Base-by-base conservation (phyloP, 2,888 invertebrate genomes). In the Ophioninae sp. region DNA sequence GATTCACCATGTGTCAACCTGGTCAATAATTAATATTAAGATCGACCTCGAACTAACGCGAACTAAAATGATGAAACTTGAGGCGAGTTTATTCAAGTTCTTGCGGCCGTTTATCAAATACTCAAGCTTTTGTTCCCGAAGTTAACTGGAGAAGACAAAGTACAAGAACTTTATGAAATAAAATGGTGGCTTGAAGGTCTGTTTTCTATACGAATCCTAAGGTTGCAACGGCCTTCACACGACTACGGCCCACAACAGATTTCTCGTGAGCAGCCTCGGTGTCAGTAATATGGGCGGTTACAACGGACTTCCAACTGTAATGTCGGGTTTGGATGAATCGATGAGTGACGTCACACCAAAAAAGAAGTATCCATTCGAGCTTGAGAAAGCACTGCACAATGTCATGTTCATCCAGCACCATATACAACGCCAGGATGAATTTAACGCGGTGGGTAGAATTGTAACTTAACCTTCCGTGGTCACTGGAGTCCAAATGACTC, bases 331-430 rank as follows among this genome's bases (percentile, higher is more conserved):
- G 30, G 97, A 97, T 87, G 97, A 97, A 91, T 97, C 97, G 30
- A 93, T 96, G 87, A 96, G 96, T 87, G 97, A 97, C 89, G 96
- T 97, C 21, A 96, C 95, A 20, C 95, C 95, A 6, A 94, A 96
- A 84, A 97, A 97, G 93, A 98, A 97, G 92, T 98, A 97, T 93
- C 98, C 98, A 0, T 97, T 97, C 90, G 98, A 98, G 92, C 94
- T 98, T 89, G 98, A 98, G 92, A 97, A 98, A 91, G 98, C 98
- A 68, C 97, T 98, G 87, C 97, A 98, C 91, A 98, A 98, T 92
- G 97, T 98, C 74, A 97, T 97, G 96, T 98, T 98, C 91, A 98
- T 98, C 87, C 98, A 98, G 89, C 97, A 98, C 91, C 98, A 98
- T 91, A 97, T 98, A 93, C 97, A 97, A 91, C 95, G 98, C n/a